These are phyloP conservation scores for Heteropelma amictum DNA, from an alignment of 2,888 invertebrate genomes.

Conservation along the genomic window DNA sequence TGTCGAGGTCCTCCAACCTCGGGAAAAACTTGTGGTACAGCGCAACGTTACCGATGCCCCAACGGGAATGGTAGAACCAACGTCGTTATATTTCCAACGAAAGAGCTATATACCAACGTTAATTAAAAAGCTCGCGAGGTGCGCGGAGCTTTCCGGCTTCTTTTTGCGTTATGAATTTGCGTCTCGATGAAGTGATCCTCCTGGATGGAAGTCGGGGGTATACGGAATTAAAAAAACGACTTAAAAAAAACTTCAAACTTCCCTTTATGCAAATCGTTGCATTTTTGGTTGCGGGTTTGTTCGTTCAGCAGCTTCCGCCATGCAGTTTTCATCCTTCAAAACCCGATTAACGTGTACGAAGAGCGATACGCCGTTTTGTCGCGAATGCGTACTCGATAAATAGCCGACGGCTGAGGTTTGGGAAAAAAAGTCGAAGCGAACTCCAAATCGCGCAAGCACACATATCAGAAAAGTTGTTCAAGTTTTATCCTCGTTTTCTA, in stretches of 20 bases:
- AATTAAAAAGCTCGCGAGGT: conserved; percentile 54
- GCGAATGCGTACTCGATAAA: no score
- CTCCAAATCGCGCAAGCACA: no score
- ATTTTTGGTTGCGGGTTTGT: neutral
- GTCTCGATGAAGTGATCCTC: conserved; percentile 44
- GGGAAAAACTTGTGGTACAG: neutral
- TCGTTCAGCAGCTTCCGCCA: no score
- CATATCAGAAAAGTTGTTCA: no score
- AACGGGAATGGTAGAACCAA: conserved; percentile 39
- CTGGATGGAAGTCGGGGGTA: neutral
- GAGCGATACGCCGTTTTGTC: no score
- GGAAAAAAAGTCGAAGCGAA: no score
- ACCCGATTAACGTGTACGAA: no score
- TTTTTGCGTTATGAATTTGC: conserved; percentile 39
- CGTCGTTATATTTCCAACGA: conserved; percentile 53
- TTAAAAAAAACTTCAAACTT: conserved; percentile 9
- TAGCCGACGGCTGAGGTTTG: no score
- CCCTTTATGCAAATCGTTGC: neutral
- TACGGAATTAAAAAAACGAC: neutral
- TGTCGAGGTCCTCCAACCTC: neutral
- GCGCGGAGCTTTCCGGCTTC: conserved; percentile 37
- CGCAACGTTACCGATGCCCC: neutral
- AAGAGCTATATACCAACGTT: conserved; percentile 50
- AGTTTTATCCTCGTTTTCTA: no score
- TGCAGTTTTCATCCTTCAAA: no score